A percentile compares a stretch with the other conserved stretches of the same genome.
phyloP scores from a whole-genome alignment of 1,140 invertebrate species.

The Danaus melanippus region DNA sequence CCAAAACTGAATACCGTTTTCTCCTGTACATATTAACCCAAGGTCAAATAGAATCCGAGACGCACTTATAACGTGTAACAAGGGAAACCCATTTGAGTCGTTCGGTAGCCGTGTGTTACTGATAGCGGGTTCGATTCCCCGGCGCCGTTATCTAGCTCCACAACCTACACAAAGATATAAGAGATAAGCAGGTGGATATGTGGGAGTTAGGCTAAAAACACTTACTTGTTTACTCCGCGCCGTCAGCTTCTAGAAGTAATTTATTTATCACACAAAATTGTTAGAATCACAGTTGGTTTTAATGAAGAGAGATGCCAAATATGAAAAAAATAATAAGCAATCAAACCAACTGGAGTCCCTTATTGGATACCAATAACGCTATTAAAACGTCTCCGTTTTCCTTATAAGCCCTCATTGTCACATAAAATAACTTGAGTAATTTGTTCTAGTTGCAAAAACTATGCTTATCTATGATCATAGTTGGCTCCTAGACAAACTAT shows the following conservation, averaged over 20 bases:
- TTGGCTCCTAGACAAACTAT: constrained; percentile 47
- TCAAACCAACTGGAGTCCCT: constrained; percentile 3
- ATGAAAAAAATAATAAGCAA: constrained; percentile 11
- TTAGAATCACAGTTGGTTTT: constrained; percentile 4
- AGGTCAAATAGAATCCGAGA: constrained; percentile 32
- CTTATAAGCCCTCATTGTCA: constrained; percentile 18
- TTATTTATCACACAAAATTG: constrained; percentile 10
- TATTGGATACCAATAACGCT: constrained; percentile 14
- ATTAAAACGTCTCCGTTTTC: constrained; percentile 15
- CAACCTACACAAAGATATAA: constrained; percentile 36
- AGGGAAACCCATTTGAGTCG: constrained; percentile 58
- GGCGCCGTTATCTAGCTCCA: constrained; percentile 31
- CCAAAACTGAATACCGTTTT: constrained; percentile 32
- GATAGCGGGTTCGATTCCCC: constrained; percentile 38
- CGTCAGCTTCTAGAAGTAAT: constrained; percentile 7
- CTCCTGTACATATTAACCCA: constrained; percentile 25
- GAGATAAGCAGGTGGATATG: constrained; percentile 46
- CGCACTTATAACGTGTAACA: constrained; percentile 49
- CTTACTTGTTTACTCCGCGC: constrained; percentile 14
- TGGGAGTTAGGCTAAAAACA: constrained; percentile 28
- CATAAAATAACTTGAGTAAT: constrained; percentile 16
- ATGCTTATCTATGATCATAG: constrained; percentile 62
- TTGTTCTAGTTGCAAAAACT: constrained; percentile 19
- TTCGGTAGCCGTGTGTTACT: constrained; percentile 39
- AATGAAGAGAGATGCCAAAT: constrained; percentile 6